Base-by-base conservation (phyloP, 2,888 invertebrate species). In the Gastracanthus pulcherrimus region DNA sequence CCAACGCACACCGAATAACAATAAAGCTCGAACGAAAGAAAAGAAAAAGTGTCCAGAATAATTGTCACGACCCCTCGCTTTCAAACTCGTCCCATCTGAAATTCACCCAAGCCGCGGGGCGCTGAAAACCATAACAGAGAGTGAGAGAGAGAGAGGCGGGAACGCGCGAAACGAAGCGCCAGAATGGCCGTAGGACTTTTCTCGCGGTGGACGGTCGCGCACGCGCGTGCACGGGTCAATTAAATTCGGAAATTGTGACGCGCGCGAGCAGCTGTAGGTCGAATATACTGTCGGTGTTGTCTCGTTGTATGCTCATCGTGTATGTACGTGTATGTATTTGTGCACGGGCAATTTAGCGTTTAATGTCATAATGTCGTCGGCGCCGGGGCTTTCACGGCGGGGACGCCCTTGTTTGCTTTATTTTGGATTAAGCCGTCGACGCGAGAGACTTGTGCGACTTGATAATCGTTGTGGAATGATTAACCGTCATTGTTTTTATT, bases 301-400 rank as follows among this genome's bases (percentile, higher is more conserved):
- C n/a, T n/a, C n/a, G n/a, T n/a, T n/a, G n/a, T n/a, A n/a, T n/a
- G n/a, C n/a, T n/a, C n/a, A n/a, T n/a, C n/a, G n/a, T n/a, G n/a
- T n/a, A n/a, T n/a, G 76, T 6, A 23, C 58, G 60, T 62, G 81
- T 48, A 64, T 60, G 74, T 84, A 84, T 85, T 85, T 84, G 78
- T 69, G 75, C 81, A 83, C 82, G 81, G 58, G 23, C 84, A 84
- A 89, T 89, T 89, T 88, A 88, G 87, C 89, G 87, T 89, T 90
- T 89, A 89, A 90, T 88, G 87, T 88, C 86, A 86, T 88, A 88
- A 89, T 89, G 88, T 88, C 87, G 87, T 84, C 87, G 85, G 86
- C 74, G n/a, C 78, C 16, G n/a, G 1, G n/a, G n/a, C n/a, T n/a
- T n/a, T n/a, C n/a, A n/a, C 34, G 31, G 29, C 41, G 55, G 16